Evolutionary conservation across 1,140 invertebrate genomes (phyloP).

Genomic region (Papilio helenus): DNA sequence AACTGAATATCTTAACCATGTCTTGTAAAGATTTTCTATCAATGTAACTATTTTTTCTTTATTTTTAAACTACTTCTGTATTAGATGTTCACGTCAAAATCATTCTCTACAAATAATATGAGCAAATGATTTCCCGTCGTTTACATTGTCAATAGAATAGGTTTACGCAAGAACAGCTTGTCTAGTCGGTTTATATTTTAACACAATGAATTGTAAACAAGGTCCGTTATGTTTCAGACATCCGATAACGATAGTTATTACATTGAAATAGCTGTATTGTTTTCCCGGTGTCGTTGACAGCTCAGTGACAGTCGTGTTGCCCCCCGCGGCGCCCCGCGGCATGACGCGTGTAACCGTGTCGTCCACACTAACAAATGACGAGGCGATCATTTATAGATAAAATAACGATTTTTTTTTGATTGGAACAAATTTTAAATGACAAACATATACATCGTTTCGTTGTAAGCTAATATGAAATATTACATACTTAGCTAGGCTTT

Average conservation of each 20-base stretch:
- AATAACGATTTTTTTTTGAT: background rate
- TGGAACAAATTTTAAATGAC: no score
- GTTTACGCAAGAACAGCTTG: slow-evolving; percentile 25
- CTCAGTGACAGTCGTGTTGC: slow-evolving; percentile 60
- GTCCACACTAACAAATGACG: slow-evolving; percentile 54
- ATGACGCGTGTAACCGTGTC: slow-evolving; percentile 65
- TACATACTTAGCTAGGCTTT: no score
- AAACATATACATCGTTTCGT: background rate
- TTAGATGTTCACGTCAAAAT: background rate
- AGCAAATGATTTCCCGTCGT: background rate
- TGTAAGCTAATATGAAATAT: background rate
- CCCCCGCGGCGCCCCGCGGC: slow-evolving; percentile 46
- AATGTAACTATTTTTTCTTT: no score
- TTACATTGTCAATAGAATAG: slow-evolving; percentile 6
- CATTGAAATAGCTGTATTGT: slow-evolving; percentile 67
- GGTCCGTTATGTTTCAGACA: slow-evolving; percentile 61
- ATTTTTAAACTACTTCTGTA: no score
- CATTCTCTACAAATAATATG: background rate
- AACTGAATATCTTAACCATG: no score
- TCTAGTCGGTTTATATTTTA: slow-evolving; percentile 38
- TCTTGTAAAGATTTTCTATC: no score
- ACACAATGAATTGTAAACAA: slow-evolving; percentile 59
- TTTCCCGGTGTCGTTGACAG: slow-evolving; percentile 68
- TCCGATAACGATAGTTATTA: slow-evolving; percentile 71
- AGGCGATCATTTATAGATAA: slow-evolving; percentile 3